Evolutionary conservation across 2,888 invertebrate genomes (phyloP).

Genomic region (Brachycybe producta): DNA sequence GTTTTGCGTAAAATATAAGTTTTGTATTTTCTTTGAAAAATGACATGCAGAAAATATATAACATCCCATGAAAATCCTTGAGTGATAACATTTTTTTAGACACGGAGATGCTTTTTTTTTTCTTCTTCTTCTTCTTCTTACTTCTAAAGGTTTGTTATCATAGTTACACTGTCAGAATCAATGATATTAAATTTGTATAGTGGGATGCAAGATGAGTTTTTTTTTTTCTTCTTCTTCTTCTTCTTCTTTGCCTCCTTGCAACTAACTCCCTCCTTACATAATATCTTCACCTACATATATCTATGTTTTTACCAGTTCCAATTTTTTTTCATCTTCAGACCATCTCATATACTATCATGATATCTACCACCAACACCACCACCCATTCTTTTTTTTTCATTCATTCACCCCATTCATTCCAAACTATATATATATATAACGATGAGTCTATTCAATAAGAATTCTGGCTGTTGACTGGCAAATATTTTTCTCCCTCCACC

Average conservation of each 20-base stretch:
- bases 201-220: neutral
- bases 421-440: no score
- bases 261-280: no score
- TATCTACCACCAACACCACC: neutral
- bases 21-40: no score
- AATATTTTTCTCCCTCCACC: slow-evolving; percentile 1
- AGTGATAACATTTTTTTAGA: no score
- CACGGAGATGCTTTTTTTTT: neutral
- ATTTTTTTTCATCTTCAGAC: no score
- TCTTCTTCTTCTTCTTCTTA: neutral
- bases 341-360: neutral
- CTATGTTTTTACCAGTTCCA: no score
- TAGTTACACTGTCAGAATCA: slow-evolving; percentile 4
- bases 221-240: no score
- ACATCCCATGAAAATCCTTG: no score
- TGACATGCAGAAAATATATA: no score
- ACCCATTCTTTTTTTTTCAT: slow-evolving; percentile 3
- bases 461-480: slow-evolving; percentile 5
- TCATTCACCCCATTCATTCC: slow-evolving; percentile 10
- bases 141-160: neutral
- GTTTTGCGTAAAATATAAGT: no score
- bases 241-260: no score
- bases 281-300: no score
- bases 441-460: slow-evolving; percentile 12
- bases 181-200: slow-evolving; percentile 2